Percentiles rank a stretch among this genome's conserved stretches.
Evolutionary conservation across 2,797 vertebrate genomes (phyloP).

Genomic region (Taeniopygia guttata): DNA sequence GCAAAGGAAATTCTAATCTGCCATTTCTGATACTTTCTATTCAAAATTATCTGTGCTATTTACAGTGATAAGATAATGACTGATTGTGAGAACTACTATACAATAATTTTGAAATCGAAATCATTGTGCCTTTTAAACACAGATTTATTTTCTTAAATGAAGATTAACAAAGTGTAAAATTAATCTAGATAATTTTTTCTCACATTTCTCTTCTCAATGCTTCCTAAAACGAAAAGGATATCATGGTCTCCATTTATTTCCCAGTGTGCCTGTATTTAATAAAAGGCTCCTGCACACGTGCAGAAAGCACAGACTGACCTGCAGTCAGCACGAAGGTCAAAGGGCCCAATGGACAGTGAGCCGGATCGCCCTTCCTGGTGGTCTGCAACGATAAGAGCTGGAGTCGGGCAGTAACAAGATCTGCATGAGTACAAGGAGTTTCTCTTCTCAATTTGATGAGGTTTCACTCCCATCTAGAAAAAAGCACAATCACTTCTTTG

Average conservation of each 20-base stretch:
- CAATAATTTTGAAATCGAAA: neutral
- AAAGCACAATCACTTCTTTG: neutral
- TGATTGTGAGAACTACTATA: neutral
- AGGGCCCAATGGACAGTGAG: neutral
- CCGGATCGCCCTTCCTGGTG: neutral
- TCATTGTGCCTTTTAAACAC: neutral
- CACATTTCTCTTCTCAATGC: neutral
- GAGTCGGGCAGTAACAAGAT: neutral
- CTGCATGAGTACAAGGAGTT: neutral
- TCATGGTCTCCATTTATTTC: neutral
- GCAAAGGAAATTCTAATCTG: neutral
- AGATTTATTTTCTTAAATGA: neutral
- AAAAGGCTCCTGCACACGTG: neutral
- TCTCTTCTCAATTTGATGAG: neutral
- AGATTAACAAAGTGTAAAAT: neutral
- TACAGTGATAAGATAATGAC: neutral
- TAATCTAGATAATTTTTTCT: neutral
- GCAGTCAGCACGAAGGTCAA: neutral
- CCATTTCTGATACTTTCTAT: neutral
- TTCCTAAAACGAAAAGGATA: neutral
- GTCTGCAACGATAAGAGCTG: neutral
- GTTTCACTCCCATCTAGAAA: neutral
- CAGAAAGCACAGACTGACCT: neutral
- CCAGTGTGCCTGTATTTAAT: neutral
- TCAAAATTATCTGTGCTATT: neutral